Percentiles rank a stretch among this genome's conserved stretches.
phyloP scores from a whole-genome alignment of 2,888 invertebrate genomes.

The Erannis defoliaria region DNA sequence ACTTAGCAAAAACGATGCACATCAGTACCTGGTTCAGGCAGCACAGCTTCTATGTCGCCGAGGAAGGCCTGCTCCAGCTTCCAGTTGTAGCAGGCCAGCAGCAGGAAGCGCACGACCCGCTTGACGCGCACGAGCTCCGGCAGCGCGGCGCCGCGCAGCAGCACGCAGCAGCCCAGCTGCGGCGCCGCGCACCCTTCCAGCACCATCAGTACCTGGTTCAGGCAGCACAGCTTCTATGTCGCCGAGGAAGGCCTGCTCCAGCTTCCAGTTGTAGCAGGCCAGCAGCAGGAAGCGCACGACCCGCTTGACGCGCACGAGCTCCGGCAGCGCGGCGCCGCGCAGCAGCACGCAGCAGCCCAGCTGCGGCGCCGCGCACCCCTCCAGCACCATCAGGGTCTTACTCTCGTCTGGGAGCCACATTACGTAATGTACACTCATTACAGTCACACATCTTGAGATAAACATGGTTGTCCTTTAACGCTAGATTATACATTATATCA shows the following conservation, averaged over 20 bases:
- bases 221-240: constrained; percentile 90
- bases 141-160: constrained; percentile 92
- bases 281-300: constrained; percentile 94
- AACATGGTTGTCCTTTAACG: too few species aligned
- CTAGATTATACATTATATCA: too few species aligned
- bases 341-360: constrained; percentile 95
- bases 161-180: constrained; percentile 94
- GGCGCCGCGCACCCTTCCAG: constrained; percentile 96
- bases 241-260: constrained; percentile 97
- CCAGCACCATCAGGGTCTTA: constrained; percentile 97
- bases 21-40: constrained; percentile 74
- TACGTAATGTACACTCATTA: neutral
- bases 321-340: constrained; percentile 90
- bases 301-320: constrained; percentile 93
- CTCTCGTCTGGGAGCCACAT: constrained; percentile 79
- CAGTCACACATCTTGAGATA: too few species aligned
- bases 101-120: constrained; percentile 92
- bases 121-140: constrained; percentile 94
- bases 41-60: constrained; percentile 91
- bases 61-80: constrained; percentile 96
- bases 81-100: constrained; percentile 96
- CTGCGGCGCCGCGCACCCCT: constrained; percentile 94
- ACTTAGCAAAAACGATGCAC: too few species aligned
- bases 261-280: constrained; percentile 95
- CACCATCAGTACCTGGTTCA: constrained; percentile 83